Evolutionary conservation across 1,140 invertebrate genomes (phyloP).

Genomic region (Brachionus koreanus): DNA sequence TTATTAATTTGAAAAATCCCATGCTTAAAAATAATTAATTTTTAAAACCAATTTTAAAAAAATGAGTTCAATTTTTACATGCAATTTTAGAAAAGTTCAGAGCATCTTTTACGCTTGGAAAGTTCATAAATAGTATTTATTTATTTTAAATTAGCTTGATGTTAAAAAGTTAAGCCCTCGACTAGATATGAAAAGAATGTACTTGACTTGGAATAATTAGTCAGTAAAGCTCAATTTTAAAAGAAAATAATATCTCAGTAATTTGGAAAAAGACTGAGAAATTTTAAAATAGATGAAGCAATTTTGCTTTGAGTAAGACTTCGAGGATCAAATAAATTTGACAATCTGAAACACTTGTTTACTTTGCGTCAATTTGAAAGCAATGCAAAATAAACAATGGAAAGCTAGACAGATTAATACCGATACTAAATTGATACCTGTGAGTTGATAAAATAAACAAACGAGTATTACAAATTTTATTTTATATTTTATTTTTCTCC

Average conservation of each 20-base stretch:
- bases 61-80: not conserved
- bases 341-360: not conserved
- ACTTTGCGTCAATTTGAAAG: not conserved
- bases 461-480: not conserved
- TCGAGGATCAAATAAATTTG: not conserved
- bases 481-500: not conserved
- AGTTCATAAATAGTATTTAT: not conserved
- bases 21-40: not conserved
- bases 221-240: not conserved
- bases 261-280: not conserved
- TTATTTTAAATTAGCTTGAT: not conserved
- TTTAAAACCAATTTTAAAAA: not conserved
- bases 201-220: not conserved
- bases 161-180: not conserved
- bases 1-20: not conserved
- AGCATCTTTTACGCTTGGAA: not conserved
- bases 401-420: not conserved
- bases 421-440: not conserved
- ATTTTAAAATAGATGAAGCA: not conserved
- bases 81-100: not conserved
- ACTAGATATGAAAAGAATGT: not conserved
- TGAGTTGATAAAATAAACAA: not conserved
- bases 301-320: not conserved
- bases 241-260: not conserved
- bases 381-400: not conserved